phyloP scores from a whole-genome alignment of 2,113 vertebrate genomes.

The Odontesthes bonariensis region DNA sequence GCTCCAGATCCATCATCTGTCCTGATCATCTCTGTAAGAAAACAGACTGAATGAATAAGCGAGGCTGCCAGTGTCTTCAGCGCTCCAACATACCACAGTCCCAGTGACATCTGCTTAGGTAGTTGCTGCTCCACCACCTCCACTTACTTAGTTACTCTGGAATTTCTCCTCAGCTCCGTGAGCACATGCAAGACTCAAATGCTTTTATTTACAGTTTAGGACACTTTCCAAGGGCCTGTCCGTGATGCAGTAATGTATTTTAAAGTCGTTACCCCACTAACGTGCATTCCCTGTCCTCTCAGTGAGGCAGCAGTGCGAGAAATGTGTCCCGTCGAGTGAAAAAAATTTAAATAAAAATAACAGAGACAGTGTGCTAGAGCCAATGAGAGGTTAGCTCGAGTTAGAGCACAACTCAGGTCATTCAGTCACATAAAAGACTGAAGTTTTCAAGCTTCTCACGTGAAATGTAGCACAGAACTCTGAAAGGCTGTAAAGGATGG shows the following conservation, averaged over 20 bases:
- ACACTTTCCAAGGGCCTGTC: constrained; percentile 70
- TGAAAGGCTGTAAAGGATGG: constrained; percentile 5
- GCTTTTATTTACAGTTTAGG: constrained; percentile 79
- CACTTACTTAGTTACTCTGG: constrained; percentile 76
- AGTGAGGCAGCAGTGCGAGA: constrained; percentile 47
- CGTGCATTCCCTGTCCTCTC: constrained; percentile 58
- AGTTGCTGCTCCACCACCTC: constrained; percentile 71
- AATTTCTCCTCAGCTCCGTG: constrained; percentile 67
- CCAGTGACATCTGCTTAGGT: constrained; percentile 81
- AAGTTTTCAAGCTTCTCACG: constrained; percentile 21
- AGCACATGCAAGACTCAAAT: constrained; percentile 66
- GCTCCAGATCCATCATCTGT: constrained; percentile 69
- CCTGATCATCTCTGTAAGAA: constrained; percentile 65
- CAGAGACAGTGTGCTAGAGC: constrained; percentile 49
- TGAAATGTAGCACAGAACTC: constrained; percentile 28
- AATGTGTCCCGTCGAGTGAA: constrained; percentile 54
- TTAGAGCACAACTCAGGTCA: constrained; percentile 45
- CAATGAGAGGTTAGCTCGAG: constrained; percentile 49
- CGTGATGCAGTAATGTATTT: constrained; percentile 68
- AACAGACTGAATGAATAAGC: constrained; percentile 66
- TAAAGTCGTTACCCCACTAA: constrained; percentile 71
- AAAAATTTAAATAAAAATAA: constrained; percentile 34
- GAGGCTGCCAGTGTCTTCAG: constrained; percentile 69
- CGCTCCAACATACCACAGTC: constrained; percentile 65
- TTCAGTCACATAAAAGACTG: constrained; percentile 40